Conservation (phyloP, 2,113 vertebrate genomes). For the Nerophis lumbriciformis region DNA sequence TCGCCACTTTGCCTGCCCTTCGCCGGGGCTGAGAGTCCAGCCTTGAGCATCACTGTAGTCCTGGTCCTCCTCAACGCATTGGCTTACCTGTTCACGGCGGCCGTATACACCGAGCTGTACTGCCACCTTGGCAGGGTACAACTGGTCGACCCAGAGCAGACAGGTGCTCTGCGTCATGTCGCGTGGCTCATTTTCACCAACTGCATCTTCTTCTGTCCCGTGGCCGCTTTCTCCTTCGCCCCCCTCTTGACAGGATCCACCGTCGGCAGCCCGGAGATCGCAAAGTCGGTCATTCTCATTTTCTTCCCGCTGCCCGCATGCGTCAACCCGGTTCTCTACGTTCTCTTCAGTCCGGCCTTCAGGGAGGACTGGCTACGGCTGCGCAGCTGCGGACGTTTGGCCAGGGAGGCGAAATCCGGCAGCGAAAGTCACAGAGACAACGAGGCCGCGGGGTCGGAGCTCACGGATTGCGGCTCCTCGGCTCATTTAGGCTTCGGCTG, state of each 20-base stretch:
- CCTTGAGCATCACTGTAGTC: conserved; percentile 84
- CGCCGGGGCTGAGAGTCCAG: conserved; percentile 80
- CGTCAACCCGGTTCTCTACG: conserved; percentile 90
- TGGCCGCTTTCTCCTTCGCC: conserved; percentile 93
- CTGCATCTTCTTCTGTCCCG: conserved; percentile 97
- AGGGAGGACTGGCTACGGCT: conserved; percentile 90
- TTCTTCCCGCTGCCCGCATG: conserved; percentile 93
- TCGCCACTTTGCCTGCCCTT: conserved; percentile 95
- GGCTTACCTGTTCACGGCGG: conserved; percentile 88
- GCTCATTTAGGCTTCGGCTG: conserved; percentile 62
- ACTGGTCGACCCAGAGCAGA: conserved; percentile 83
- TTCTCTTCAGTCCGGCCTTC: conserved; percentile 95
- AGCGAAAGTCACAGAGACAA: conserved; percentile 56
- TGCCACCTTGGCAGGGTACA: conserved; percentile 89
- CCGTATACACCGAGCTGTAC: conserved; percentile 93
- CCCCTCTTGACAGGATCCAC: conserved; percentile 77
- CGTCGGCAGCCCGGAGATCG: conserved; percentile 88
- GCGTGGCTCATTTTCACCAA: conserved; percentile 99
- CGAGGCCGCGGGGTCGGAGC: conserved; percentile 51
- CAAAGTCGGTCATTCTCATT: conserved; percentile 93
- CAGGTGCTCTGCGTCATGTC: conserved; percentile 85
- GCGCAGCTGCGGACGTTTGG: conserved; percentile 46
- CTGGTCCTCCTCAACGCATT: conserved; percentile 90
- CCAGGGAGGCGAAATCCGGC: conserved; percentile 53
- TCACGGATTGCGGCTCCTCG: conserved; percentile 52